Evolutionary conservation across 2,888 invertebrate genomes (phyloP), one percentile per base, ranked within the genome.

Genomic region (Idaea straminata): DNA sequence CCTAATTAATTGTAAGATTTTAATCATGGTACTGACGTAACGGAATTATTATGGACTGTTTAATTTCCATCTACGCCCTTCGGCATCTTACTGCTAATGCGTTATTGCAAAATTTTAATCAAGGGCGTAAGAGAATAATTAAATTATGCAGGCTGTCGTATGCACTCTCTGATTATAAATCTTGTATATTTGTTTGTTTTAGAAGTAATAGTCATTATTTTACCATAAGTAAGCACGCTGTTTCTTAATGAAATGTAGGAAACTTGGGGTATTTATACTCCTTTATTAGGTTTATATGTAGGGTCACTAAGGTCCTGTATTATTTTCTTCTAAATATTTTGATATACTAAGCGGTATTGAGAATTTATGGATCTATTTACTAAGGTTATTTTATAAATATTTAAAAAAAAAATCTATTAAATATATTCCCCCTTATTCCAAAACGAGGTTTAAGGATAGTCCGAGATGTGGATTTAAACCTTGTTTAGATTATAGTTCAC

Each of bases 81-180:
- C 81, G 84, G 86, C 87, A 76, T 87, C 87, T 89, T 84, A 84
- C 81, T 81, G 78, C 81, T 89, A 89, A 90, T 89, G 90, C 87
- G 86, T 89, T 88, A 89, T 86, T 88, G 86, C 89, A 83, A 89
- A 89, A 90, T 91, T 92, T 91, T 92, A 92, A 92, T 92, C 89
- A 91, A 89, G 91, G 91, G 91, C 85, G 88, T 91, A 86, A 87
- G 84, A 77, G 80, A 82, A 86, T 90, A 89, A 91, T 91, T 91
- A 90, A 91, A 91, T 91, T 92, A 91, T 91, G 91, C 91, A 91
- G 83, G 81, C 90, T 91, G 91, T 91, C 92, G 86, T 87, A 89
- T 92, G 91, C 92, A 92, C 87, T 90, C 88, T 72, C 77, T 73
- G 79, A 81, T 83, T 85, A 88, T 91, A 90, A 92, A 92, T 92